Evolutionary conservation across 2,113 vertebrate genomes (phyloP).

Genomic region (Emberiza fucata): DNA sequence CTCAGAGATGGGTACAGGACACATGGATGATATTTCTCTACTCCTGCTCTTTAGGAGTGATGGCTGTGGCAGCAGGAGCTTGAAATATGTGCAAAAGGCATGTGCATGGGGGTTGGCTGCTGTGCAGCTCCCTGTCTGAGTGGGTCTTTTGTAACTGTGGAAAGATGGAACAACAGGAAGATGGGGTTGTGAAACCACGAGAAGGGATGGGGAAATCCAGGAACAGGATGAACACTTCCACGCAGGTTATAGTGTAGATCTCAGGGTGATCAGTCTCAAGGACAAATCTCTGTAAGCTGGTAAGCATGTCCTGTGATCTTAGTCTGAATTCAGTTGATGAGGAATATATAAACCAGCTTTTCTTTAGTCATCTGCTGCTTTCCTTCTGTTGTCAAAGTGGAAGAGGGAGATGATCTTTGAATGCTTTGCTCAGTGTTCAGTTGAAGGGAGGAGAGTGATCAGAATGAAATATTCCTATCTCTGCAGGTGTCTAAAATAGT

Average conservation of each 20-base stretch:
- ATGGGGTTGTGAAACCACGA: neutral
- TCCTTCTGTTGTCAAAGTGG: neutral
- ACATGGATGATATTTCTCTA: neutral
- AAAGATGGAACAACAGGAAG: neutral
- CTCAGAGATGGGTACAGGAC: neutral
- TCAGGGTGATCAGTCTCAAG: neutral
- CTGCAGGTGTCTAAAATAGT: neutral
- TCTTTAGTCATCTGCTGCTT: neutral
- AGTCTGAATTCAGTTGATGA: neutral
- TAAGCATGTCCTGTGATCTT: neutral
- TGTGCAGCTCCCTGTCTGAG: neutral
- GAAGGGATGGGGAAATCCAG: neutral
- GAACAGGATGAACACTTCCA: neutral
- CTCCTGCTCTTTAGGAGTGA: neutral
- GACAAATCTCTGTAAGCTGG: neutral
- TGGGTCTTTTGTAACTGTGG: neutral
- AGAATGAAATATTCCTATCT: neutral
- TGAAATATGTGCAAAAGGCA: neutral
- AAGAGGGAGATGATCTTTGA: neutral
- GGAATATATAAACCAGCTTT: neutral
- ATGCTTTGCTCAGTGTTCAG: neutral
- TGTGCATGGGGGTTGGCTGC: neutral
- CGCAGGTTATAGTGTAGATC: neutral
- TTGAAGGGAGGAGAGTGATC: neutral
- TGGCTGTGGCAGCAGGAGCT: neutral